Base-by-base conservation (phyloP, 1,140 invertebrate species). In the Drosophila grimshawi region DNA sequence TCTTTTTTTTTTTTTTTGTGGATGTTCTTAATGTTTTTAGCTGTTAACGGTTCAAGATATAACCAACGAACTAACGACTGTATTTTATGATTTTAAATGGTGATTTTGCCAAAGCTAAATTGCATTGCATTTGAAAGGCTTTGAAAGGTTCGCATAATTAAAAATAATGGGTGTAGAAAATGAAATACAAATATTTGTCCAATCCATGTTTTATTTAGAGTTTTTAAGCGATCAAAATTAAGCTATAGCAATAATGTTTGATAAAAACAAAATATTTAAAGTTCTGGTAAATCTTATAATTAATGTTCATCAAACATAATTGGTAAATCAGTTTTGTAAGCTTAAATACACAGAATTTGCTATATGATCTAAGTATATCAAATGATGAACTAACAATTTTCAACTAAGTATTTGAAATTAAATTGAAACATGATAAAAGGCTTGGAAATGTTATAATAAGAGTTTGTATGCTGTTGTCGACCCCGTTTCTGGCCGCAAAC, bases 401-500 rank as follows among this genome's bases (percentile, higher is more conserved):
- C 10, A 49, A 32, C 8, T 49, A 6, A 27, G 8, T 2, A 4
- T 29, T 49, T 49, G 0, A 19, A 39, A 43, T 48, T 35, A 19
- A 43, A 71, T 45, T 45, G 59, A 52, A 69, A 45, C 62, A 27
- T 33, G 10, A n/a, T 43, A 51, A 64, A 65, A 65, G 61, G 19
- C 2, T 19, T 19, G 19, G 19, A 1, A 19, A 19, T 19, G 19
- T 19, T 19, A 57, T 57, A 43, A 41, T 19, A 30, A 29, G 41
- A 48, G 10, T 43, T 43, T 30, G 11, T 30, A 4, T 11, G 69
- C 32, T 37, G 53, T 11, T 52, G 63, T 39, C 56, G 70, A 73
- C 70, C 64, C 49, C 60, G 41, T 73, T 68, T n/a, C 7, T 43
- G 59, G 39, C 70, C 70, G 39, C 70, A 68, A 73, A 73, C 70